Percentiles rank a stretch among this genome's conserved stretches.
Conservation (phyloP, 2,888 invertebrate species). For the Beris chalybata region DNA sequence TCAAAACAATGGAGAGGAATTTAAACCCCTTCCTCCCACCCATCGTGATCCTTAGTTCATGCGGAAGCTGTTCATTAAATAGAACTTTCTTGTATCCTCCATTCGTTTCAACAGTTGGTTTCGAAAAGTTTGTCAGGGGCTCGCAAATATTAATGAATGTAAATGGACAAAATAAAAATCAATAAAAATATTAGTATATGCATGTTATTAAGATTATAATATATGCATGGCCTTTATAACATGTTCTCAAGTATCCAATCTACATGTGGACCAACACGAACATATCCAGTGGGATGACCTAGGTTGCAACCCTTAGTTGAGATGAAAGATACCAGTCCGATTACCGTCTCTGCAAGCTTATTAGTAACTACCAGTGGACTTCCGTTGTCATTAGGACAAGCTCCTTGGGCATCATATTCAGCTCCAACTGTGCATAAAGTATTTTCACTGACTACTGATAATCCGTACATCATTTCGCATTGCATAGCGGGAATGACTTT, state of each 20-base stretch:
- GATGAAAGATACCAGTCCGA: conserved; percentile 25
- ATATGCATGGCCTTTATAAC: too few species aligned
- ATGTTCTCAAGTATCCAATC: conserved; percentile 15
- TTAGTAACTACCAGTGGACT: conserved; percentile 17
- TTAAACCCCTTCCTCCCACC: too few species aligned
- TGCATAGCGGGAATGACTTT: conserved; percentile 20
- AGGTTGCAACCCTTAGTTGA: conserved; percentile 14
- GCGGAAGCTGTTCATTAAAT: too few species aligned
- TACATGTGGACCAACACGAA: conserved; percentile 19
- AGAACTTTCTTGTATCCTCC: too few species aligned
- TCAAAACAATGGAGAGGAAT: too few species aligned
- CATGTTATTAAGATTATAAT: too few species aligned
- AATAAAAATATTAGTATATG: too few species aligned
- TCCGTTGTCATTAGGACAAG: conserved; percentile 26
- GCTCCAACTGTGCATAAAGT: conserved; percentile 23
- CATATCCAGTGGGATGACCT: conserved; percentile 20
- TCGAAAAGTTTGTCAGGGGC: too few species aligned
- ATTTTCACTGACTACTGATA: background rate
- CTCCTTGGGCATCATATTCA: conserved; percentile 17
- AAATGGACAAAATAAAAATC: too few species aligned
- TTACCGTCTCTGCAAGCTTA: conserved; percentile 5
- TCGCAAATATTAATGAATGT: too few species aligned
- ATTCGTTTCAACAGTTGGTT: too few species aligned
- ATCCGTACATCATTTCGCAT: conserved; percentile 21
- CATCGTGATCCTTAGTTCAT: too few species aligned